Conservation (phyloP, 2,797 vertebrate species). For the Syngnathus rostellatus region DNA sequence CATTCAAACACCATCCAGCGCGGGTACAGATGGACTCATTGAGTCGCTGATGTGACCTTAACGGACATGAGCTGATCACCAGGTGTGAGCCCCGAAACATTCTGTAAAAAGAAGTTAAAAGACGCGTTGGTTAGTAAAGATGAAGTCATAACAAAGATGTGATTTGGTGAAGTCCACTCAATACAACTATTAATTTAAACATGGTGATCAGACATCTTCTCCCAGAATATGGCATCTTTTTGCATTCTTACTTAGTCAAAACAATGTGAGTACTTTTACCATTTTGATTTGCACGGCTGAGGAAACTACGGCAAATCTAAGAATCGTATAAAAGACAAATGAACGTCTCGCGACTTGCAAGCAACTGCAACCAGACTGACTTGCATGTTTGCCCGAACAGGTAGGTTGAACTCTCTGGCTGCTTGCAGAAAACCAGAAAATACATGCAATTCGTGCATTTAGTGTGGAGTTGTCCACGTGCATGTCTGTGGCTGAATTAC, state of each 20-base stretch:
- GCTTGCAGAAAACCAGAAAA: not conserved
- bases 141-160: not conserved
- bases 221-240: too few relatives aligned
- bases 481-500: not conserved
- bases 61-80: slow-evolving; percentile 35
- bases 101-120: slow-evolving; percentile 31
- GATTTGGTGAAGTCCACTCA: too few relatives aligned
- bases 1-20: slow-evolving; percentile 16
- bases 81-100: slow-evolving; percentile 59
- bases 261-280: not conserved
- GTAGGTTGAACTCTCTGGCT: not conserved
- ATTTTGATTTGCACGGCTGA: too few relatives aligned
- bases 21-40: slow-evolving; percentile 33
- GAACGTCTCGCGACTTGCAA: not conserved
- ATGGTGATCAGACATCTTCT: too few relatives aligned
- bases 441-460: not conserved
- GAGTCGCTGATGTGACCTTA: slow-evolving; percentile 27
- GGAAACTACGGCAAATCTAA: not conserved
- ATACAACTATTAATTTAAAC: too few relatives aligned
- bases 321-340: not conserved
- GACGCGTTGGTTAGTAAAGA: not conserved
- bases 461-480: too few relatives aligned
- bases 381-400: not conserved
- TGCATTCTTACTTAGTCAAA: not conserved
- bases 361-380: not conserved